A percentile compares a stretch with the other conserved stretches of the same genome.
phyloP scores from a whole-genome alignment of 2,113 vertebrate genomes.

The Amazona guildingii region DNA sequence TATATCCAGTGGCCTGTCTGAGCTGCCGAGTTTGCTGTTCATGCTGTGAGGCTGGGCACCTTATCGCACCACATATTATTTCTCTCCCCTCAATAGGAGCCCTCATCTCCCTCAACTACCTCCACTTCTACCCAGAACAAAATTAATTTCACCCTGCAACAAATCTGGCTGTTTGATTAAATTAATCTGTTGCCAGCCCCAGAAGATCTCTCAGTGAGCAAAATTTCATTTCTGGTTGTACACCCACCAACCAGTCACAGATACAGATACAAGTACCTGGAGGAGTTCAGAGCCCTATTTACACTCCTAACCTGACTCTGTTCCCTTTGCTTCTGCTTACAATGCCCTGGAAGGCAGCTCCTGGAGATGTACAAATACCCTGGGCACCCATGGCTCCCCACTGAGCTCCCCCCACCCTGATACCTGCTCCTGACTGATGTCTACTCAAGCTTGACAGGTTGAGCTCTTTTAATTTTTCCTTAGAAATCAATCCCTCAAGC shows the following conservation, averaged over 20 bases:
- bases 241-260: neutral
- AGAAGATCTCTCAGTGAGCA: neutral
- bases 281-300: neutral
- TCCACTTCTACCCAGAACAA: slow-evolving; percentile 21
- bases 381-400: neutral
- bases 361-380: neutral
- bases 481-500: neutral
- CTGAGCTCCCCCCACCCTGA: too few relatives aligned
- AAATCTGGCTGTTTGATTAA: slow-evolving; percentile 25
- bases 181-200: neutral
- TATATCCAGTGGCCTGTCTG: slow-evolving; percentile 2
- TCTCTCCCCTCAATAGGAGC: slow-evolving; percentile 19
- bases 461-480: slow-evolving; percentile 20
- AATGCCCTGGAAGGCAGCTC: neutral
- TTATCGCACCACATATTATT: neutral
- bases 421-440: neutral
- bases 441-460: slow-evolving; percentile 1
- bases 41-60: rapidly evolving
- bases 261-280: neutral
- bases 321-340: neutral
- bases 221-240: slow-evolving; percentile 28
- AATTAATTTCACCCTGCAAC: slow-evolving; percentile 40
- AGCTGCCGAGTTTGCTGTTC: slow-evolving; percentile 24
- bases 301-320: neutral
- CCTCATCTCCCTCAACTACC: neutral